Conservation (phyloP, 1,140 invertebrate genomes). For the Brachionus calyciflorus region DNA sequence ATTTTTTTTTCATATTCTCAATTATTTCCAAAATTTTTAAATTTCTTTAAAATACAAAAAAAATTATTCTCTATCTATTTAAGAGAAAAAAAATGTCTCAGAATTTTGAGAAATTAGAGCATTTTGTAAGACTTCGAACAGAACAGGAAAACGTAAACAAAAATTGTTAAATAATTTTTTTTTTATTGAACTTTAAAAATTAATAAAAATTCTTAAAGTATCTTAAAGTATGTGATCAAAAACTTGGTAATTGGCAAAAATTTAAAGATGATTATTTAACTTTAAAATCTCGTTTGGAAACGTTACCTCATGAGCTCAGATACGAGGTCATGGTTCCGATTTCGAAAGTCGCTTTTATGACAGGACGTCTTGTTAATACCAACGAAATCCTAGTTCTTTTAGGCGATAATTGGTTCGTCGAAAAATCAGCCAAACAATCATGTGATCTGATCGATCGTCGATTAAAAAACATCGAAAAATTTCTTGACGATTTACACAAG, state of each 20-base stretch:
- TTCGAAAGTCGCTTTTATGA: conserved; percentile 68
- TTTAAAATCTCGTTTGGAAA: conserved; percentile 54
- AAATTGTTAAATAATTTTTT: background rate
- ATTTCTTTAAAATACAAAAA: no score
- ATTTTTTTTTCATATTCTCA: no score
- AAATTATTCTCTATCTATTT: no score
- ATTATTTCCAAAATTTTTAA: no score
- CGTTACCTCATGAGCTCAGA: conserved; percentile 57
- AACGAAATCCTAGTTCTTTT: conserved; percentile 70
- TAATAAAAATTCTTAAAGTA: background rate
- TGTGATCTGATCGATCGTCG: conserved; percentile 66
- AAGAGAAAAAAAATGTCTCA: background rate
- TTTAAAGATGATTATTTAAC: conserved; percentile 58
- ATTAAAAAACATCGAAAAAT: conserved; percentile 62
- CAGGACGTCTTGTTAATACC: conserved; percentile 69
- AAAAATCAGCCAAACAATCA: conserved; percentile 68
- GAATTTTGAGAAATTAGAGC: conserved; percentile 29
- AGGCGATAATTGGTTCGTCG: conserved; percentile 71
- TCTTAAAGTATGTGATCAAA: conserved; percentile 42
- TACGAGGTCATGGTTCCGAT: conserved; percentile 66
- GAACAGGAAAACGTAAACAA: conserved; percentile 20
- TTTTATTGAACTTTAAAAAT: background rate
- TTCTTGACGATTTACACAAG: conserved; percentile 13
- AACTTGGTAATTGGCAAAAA: conserved; percentile 53
- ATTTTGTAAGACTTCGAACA: conserved; percentile 2